Base-by-base conservation (phyloP, 1,140 invertebrate species). In the Megathymus violae region DNA sequence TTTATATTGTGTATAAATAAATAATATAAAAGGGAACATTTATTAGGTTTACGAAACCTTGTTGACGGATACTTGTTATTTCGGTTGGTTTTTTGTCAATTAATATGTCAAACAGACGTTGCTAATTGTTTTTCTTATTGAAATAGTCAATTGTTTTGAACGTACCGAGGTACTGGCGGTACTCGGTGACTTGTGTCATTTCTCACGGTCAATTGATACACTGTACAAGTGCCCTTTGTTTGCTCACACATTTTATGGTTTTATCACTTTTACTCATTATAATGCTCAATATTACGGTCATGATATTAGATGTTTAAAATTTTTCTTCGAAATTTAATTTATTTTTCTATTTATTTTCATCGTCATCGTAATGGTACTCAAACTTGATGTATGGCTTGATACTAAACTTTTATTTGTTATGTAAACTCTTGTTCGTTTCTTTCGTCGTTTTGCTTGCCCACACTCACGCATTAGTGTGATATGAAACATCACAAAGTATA, bases 1-100 rank as follows among this genome's bases (percentile, higher is more conserved):
- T 69, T 72, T 58, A 77, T 73, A 52, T 40, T 52, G 48, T 73
- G 47, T 67, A 52, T 34, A 16, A 51, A 64, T 52, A 56, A 56
- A 61, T 58, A 38, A 56, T 65, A 65, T 62, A 52, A 68, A 74
- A 51, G 61, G 69, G 58, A 69, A 71, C 69, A 75, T 71, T 70
- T 67, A 43, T 64, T 85, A 80, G 74, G 73, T 82, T 80, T 80
- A 81, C 78, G 68, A 80, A 79, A 80, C 69, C 74, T 82, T 82
- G 84, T 88, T 83, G 66, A 74, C 71, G 65, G 64, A 74, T 71
- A 74, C 66, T 59, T 80, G 76, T 85, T 80, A 70, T 81, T 89
- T 86, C 75, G 69, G 72, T 88, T 85, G 73, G 71, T 87, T 86
- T n/a, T 85, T 85, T 80, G 85, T 90, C 87, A 90, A 90, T 90